Conservation (phyloP, 2,888 invertebrate genomes). For the Charanyca ferruginea region DNA sequence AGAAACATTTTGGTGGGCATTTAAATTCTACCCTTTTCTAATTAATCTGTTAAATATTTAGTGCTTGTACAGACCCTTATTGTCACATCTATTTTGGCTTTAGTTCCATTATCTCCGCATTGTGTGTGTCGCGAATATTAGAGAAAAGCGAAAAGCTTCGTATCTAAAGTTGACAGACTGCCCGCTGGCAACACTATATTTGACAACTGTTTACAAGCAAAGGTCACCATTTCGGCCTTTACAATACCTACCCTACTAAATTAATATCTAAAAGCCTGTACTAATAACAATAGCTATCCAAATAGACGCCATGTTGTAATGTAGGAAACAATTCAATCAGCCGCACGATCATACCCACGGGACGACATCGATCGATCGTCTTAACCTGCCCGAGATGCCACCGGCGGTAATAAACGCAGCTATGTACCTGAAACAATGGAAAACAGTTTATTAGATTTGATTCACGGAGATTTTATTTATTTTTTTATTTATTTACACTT, state of each 20-base stretch:
- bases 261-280: constrained; percentile 25
- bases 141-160: no score
- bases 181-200: no score
- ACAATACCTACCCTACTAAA: constrained; percentile 6
- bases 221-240: neutral
- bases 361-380: constrained; percentile 46
- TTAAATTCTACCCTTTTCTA: no score
- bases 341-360: constrained; percentile 50
- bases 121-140: no score
- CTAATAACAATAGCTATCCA: constrained; percentile 29
- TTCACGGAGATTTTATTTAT: neutral
- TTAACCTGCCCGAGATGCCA: constrained; percentile 20
- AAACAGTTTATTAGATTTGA: constrained; percentile 45
- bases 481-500: no score
- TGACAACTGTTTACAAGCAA: neutral
- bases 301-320: constrained; percentile 29
- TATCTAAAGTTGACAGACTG: no score
- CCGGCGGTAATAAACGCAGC: constrained; percentile 37
- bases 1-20: no score
- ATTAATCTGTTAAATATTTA: no score
- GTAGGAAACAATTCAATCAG: constrained; percentile 49
- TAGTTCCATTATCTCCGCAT: no score
- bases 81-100: no score
- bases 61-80: no score
- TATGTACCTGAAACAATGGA: constrained; percentile 65